Conservation (phyloP, 2,797 vertebrate genomes). For the Hippocampus kuda region DNA sequence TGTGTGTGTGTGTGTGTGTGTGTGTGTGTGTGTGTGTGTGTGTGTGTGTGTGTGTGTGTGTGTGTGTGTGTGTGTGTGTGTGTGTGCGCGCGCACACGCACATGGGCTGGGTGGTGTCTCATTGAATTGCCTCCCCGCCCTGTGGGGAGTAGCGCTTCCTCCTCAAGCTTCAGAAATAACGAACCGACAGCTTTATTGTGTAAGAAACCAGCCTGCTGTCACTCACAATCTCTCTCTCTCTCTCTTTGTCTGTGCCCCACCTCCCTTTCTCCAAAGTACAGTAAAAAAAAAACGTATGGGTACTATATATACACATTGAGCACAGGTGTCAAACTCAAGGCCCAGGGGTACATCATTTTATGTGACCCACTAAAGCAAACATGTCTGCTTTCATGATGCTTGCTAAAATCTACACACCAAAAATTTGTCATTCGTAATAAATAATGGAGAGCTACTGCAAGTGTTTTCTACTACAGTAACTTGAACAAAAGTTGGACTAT, state of each 20-base stretch:
- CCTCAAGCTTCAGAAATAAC: slow-evolving; percentile 64
- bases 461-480: too few species aligned
- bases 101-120: slow-evolving; percentile 43
- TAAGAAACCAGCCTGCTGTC: slow-evolving; percentile 48
- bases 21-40: background rate
- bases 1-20: slow-evolving; percentile 12
- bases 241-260: too few species aligned
- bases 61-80: slow-evolving; percentile 5
- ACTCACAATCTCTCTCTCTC: background rate
- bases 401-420: too few species aligned
- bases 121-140: slow-evolving; percentile 54
- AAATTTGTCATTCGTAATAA: too few species aligned
- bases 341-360: too few species aligned
- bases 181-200: slow-evolving; percentile 64
- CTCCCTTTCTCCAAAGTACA: too few species aligned
- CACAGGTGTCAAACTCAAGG: too few species aligned
- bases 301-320: background rate
- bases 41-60: background rate
- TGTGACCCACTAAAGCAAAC: too few species aligned
- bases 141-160: slow-evolving; percentile 63
- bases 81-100: slow-evolving; percentile 1
- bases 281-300: too few species aligned
- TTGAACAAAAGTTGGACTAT: too few species aligned
- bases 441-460: too few species aligned
- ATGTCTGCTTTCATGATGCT: too few species aligned